These are phyloP conservation scores for Barypeithes pellucidus DNA, from an alignment of 2,888 invertebrate genomes.

Conservation along the genomic window DNA sequence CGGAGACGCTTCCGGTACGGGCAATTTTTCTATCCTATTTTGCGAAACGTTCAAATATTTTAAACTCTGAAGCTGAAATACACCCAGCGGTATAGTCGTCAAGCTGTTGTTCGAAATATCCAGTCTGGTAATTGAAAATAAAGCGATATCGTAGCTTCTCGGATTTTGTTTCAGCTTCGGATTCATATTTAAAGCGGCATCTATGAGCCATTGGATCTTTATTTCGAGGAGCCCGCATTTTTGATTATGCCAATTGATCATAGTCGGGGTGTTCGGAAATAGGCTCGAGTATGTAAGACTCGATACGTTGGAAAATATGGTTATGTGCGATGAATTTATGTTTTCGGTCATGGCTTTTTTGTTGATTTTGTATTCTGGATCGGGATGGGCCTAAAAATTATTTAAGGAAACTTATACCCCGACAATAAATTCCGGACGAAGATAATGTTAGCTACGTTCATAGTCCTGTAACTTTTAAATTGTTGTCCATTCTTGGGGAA, in stretches of 20 bases:
- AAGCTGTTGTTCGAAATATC: conserved; percentile 95
- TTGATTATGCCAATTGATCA: conserved; percentile 94
- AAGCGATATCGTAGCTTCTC: conserved; percentile 78
- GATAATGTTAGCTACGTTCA: too few relatives aligned
- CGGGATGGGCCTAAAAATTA: conserved; percentile 81
- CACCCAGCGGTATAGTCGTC: conserved; percentile 82
- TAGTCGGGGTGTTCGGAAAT: conserved; percentile 88
- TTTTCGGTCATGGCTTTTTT: conserved; percentile 86
- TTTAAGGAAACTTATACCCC: too few relatives aligned
- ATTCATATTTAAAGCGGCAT: conserved; percentile 90
- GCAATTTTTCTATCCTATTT: conserved; percentile 88
- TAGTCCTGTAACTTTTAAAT: too few relatives aligned
- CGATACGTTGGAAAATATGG: conserved; percentile 72
- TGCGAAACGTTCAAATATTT: conserved; percentile 90
- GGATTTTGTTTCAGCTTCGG: conserved; percentile 83
- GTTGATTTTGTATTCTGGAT: conserved; percentile 94
- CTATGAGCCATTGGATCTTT: conserved; percentile 86
- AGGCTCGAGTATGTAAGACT: conserved; percentile 84
- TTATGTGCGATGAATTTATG: conserved; percentile 73
- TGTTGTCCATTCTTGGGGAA: too few relatives aligned
- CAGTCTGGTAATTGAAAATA: conserved; percentile 94
- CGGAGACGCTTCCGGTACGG: conserved; percentile 70
- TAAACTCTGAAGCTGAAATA: conserved; percentile 89
- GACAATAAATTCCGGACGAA: too few relatives aligned
- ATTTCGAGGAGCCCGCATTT: conserved; percentile 81